Evolutionary conservation across 2,888 invertebrate species (phyloP).

Genomic region (Cataglyphis altisquamis): DNA sequence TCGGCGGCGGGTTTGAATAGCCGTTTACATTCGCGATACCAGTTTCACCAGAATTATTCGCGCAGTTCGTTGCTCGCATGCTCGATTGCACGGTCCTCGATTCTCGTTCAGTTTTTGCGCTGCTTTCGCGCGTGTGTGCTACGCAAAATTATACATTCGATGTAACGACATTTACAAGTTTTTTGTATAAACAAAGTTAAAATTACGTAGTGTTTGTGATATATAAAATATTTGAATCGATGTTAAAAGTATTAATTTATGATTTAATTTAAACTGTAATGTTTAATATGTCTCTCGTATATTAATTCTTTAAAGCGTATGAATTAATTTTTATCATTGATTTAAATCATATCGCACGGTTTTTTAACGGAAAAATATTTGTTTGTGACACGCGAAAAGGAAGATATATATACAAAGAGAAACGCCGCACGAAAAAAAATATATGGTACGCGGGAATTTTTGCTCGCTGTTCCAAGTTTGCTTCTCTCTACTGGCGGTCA

Average conservation of each 20-base stretch:
- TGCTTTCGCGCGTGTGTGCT: not conserved
- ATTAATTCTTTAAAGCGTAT: not conserved
- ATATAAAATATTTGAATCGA: not conserved
- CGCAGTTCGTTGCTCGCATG: constrained; percentile 66
- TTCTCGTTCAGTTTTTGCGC: constrained; percentile 61
- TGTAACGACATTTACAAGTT: constrained; percentile 1
- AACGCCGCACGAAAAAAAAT: constrained; percentile 26
- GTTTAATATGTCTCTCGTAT: not conserved
- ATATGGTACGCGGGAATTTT: not conserved
- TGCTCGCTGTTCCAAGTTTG: constrained; percentile 39
- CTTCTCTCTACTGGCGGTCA: constrained; percentile 56
- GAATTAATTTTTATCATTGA: not conserved
- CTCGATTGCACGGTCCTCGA: constrained; percentile 67
- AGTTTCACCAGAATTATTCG: constrained; percentile 70
- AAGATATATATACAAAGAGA: constrained; percentile 13
- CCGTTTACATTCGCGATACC: constrained; percentile 80
- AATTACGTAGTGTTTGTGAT: not conserved
- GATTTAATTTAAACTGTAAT: not conserved
- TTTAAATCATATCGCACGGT: not conserved
- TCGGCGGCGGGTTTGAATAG: constrained; percentile 74
- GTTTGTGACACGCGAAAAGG: not conserved
- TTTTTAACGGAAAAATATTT: constrained; percentile 20
- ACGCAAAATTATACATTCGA: not conserved
- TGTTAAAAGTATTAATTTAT: not conserved
- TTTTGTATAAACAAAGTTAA: not conserved